Conservation (phyloP, 2,888 invertebrate genomes). For the Oeneis ivallda region DNA sequence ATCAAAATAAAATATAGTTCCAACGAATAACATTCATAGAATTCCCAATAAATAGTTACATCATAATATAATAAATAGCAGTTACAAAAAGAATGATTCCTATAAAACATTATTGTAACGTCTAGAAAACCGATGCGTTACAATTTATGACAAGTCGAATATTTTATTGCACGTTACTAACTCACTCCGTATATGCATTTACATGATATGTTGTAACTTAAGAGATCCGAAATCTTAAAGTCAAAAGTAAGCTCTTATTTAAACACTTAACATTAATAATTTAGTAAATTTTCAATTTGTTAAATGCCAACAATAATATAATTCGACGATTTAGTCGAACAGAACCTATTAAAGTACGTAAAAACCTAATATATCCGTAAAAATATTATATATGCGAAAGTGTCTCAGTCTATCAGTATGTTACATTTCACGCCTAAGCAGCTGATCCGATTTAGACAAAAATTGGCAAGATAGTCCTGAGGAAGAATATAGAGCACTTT, state of each 20-base stretch:
- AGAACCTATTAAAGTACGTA: neutral
- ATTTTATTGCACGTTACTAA: constrained; percentile 22
- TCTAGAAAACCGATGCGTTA: constrained; percentile 3
- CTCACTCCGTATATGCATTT: constrained; percentile 28
- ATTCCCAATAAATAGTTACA: neutral
- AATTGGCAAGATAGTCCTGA: too few species aligned
- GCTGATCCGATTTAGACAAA: too few species aligned
- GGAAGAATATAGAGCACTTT: too few species aligned
- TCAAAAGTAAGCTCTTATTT: constrained; percentile 34
- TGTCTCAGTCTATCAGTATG: too few species aligned
- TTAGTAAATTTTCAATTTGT: constrained; percentile 8
- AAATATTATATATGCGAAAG: too few species aligned
- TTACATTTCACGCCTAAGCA: too few species aligned
- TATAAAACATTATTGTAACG: constrained; percentile 6
- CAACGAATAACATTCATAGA: constrained; percentile 1
- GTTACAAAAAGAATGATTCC: neutral
- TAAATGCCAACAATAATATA: constrained; percentile 25
- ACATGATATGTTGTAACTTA: constrained; percentile 38
- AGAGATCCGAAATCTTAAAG: constrained; percentile 35
- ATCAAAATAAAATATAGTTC: neutral
- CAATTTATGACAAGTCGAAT: neutral
- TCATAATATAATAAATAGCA: neutral
- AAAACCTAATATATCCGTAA: too few species aligned
- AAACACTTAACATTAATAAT: constrained; percentile 25
- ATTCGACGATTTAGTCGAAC: constrained; percentile 16